Base-by-base conservation (phyloP, 2,113 vertebrate genomes). In the Ciconia boyciana region DNA sequence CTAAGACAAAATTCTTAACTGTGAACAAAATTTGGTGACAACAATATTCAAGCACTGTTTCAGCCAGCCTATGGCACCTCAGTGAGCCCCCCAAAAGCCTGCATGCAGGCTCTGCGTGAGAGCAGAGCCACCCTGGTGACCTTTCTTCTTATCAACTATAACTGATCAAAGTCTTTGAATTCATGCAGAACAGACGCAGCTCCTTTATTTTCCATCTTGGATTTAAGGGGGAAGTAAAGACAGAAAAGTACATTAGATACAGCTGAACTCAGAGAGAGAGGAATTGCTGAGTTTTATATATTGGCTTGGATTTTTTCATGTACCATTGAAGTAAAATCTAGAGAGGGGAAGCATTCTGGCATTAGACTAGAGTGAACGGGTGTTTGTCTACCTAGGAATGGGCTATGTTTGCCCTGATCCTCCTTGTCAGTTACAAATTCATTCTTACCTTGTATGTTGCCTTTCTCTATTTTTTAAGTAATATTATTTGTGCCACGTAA, bases 91-190 rank as follows among this genome's bases (percentile, higher is more conserved):
- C 25, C 16, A 0, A 7, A 62, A 62, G 19, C 21, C 55, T 52
- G 25, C 20, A 36, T 1, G 3, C 9, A 54, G 22, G 34, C 11
- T 65, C 51, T 54, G 32, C 0, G 0, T 28, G 48, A 64, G 16
- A 90, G 20, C 26, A 78, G 24, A 74, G 10, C 32, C 31, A 5
- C 13, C 8, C 19, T 39, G 36, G 12, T 39, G 28, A 71, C 13
- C 22, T 66, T 69, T 18, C 20, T 31, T 84, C 64, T 51, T 43
- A 54, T 25, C 39, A 76, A 1, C n/a, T 19, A 2, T 32, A 57
- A 41, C 19, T 52, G 7, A 44, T 25, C 3, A 14, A 66, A 62
- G 21, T 18, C 51, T 52, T 78, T 31, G 43, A 81, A 71, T 51
- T 77, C 28, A n/a, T n/a, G 28, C 25, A 66, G 43, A 78, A 54